Evolutionary conservation across 2,113 vertebrate species (phyloP).

Genomic region (Irena cyanogastra): DNA sequence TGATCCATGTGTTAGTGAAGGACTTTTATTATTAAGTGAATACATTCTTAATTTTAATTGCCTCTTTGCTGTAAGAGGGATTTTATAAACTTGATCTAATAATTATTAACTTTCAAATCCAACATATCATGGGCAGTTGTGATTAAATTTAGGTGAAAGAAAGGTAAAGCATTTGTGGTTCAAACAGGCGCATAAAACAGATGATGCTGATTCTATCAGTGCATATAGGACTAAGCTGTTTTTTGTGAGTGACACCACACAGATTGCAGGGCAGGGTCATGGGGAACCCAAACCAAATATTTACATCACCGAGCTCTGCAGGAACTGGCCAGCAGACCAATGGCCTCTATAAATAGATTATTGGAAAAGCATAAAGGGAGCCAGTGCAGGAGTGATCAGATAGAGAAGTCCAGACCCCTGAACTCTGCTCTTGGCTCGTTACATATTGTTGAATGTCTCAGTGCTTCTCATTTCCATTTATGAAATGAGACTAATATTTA

Average conservation of each 20-base stretch:
- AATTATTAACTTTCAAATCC: conserved; percentile 27
- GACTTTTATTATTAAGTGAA: conserved; percentile 13
- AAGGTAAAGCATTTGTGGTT: not conserved
- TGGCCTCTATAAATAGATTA: not conserved
- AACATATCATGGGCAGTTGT: not conserved
- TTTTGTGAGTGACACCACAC: not conserved
- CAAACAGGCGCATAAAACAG: not conserved
- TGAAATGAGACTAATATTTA: not conserved
- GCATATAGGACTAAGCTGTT: not conserved
- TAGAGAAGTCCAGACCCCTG: not conserved
- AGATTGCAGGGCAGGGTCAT: not conserved
- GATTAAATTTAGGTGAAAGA: not conserved
- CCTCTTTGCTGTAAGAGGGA: conserved; percentile 6
- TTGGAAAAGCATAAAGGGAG: not conserved
- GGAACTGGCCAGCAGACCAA: not conserved
- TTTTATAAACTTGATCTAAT: conserved; percentile 36
- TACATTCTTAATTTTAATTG: conserved; percentile 30
- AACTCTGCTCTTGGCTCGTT: not conserved
- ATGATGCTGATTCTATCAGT: not conserved
- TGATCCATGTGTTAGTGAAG: not conserved
- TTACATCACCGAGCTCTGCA: not conserved
- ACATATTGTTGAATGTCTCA: not conserved
- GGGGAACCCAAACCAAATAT: not conserved
- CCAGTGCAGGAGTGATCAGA: not conserved
- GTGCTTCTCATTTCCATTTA: not conserved